phyloP scores from a whole-genome alignment of 2,797 vertebrate genomes.

The Ficedula albicollis region DNA sequence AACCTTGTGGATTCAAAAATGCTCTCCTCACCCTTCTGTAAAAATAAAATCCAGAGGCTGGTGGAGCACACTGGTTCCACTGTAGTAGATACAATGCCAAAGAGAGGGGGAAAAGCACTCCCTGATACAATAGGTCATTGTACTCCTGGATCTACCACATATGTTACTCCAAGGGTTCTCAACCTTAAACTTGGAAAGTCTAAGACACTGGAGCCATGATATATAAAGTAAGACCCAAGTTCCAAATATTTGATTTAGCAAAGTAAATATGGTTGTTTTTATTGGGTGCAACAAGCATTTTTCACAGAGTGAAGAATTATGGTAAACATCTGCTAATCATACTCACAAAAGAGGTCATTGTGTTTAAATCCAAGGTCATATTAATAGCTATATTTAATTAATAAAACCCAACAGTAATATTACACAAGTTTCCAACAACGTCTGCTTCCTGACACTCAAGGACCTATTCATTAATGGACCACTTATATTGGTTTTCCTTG shows the following conservation, averaged over 20 bases:
- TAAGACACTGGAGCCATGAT: slow-evolving; percentile 66
- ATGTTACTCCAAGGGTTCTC: slow-evolving; percentile 73
- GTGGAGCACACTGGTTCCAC: slow-evolving; percentile 43
- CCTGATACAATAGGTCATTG: slow-evolving; percentile 70
- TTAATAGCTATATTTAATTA: slow-evolving; percentile 77
- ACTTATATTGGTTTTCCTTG: slow-evolving; percentile 40
- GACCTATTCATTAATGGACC: slow-evolving; percentile 56
- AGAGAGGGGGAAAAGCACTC: not conserved
- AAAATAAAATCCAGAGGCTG: slow-evolving; percentile 41
- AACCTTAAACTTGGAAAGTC: slow-evolving; percentile 63
- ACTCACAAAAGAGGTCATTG: slow-evolving; percentile 77
- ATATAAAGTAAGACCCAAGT: slow-evolving; percentile 71
- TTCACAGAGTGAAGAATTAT: slow-evolving; percentile 71
- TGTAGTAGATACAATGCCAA: slow-evolving; percentile 51
- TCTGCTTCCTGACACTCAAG: slow-evolving; percentile 64
- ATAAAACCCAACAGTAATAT: slow-evolving; percentile 69
- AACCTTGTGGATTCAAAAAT: slow-evolving; percentile 1
- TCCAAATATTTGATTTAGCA: slow-evolving; percentile 75
- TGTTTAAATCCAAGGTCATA: slow-evolving; percentile 75
- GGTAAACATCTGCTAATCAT: slow-evolving; percentile 78
- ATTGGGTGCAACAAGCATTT: slow-evolving; percentile 75
- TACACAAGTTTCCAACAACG: slow-evolving; percentile 64
- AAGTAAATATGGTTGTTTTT: slow-evolving; percentile 78
- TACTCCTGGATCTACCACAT: slow-evolving; percentile 69
- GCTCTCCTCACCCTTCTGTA: slow-evolving; percentile 16